Base-by-base conservation (phyloP, 2,113 vertebrate genomes). In the Scopus umbretta region DNA sequence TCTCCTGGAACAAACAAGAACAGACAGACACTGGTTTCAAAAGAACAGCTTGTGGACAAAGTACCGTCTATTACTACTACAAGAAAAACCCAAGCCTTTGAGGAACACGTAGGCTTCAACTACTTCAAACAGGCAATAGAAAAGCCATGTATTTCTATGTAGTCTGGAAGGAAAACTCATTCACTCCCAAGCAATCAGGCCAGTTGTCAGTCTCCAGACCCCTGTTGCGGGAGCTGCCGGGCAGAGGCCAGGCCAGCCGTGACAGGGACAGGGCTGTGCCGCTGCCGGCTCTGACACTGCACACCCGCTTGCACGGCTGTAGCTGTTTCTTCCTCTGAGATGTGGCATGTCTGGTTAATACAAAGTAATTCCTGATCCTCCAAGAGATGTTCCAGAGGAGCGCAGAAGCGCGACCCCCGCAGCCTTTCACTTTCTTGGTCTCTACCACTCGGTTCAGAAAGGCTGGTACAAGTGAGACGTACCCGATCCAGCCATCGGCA, bases 1-100 rank as follows among this genome's bases (percentile, higher is more conserved):
- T 49, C 5, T 98, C 98, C 99, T 99, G 66, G 29, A 67, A 42
- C 53, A 62, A 55, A 80, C 27, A 94, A 94, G 55, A 85, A 34
- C 58, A 92, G 49, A 90, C 11, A 86, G 61, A 52, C 38, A 49
- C 8, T 11, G 38, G 36, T 82, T 95, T 59, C 84, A 90, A 55
- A 91, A 68, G 18, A 61, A 86, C 36, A 45, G 53, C 34, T 82
- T 70, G 50, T 66, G 40, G 59, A 84, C n/a, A 73, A 76, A 80
- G 52, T n/a, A 70, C 20, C 53, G 58, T 52, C 63, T 45, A 14
- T 27, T 45, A 23, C 49, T 53, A 34, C 63, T 40, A 36, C 47
- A 72, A 1, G 0, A 75, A 79, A 34, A 71, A 25, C 7, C 30
- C 27, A 49, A 66, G 32, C 17, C 50, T 76, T 56, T 72, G 30